Percentiles rank a stretch among this genome's conserved stretches.
Conservation (phyloP, 1,140 invertebrate genomes). For the Himalopsyche phryganea region DNA sequence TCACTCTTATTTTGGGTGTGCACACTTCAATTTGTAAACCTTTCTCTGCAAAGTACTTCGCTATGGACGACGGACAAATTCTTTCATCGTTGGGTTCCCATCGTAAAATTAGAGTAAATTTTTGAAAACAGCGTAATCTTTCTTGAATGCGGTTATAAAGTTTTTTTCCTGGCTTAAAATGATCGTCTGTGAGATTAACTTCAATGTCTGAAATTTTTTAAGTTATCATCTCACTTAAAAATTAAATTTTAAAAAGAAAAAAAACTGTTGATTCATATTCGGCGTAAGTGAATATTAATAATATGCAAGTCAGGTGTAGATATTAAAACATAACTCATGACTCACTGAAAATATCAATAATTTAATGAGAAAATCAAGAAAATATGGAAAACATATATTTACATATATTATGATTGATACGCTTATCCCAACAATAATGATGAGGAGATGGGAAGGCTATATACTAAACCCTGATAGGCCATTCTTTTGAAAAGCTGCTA, state of each 20-base stretch:
- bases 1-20: conserved; percentile 11
- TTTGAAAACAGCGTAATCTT: conserved; percentile 44
- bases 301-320: too few species aligned
- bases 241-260: conserved; percentile 1
- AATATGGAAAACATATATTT: too few species aligned
- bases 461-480: too few species aligned
- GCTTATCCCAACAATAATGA: too few species aligned
- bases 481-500: too few species aligned
- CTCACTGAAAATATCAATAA: too few species aligned
- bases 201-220: conserved; percentile 46
- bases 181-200: conserved; percentile 51
- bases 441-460: too few species aligned
- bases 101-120: conserved; percentile 49
- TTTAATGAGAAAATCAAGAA: too few species aligned
- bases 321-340: too few species aligned
- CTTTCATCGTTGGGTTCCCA: conserved; percentile 55
- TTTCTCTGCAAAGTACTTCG: conserved; percentile 53
- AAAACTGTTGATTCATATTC: neutral
- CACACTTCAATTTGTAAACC: conserved; percentile 43
- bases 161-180: conserved; percentile 51
- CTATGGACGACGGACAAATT: conserved; percentile 59
- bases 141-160: conserved; percentile 47
- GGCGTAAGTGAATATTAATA: too few species aligned
- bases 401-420: too few species aligned
- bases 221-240: neutral